Base-by-base conservation (phyloP, 2,888 invertebrate genomes). In the Netelia inedita region DNA sequence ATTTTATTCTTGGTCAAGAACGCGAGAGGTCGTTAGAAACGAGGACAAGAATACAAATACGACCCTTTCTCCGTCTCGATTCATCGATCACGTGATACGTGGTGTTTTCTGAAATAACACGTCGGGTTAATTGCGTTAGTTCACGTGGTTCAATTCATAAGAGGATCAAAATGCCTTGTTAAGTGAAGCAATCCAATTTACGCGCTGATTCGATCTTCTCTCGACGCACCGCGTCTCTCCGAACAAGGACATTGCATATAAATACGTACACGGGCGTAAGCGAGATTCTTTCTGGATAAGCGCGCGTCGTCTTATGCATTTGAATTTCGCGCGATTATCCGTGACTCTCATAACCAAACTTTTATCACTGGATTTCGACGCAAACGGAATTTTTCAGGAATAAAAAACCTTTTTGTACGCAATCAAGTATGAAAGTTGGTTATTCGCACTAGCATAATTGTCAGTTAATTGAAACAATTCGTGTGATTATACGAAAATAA, bases 141-240 rank as follows among this genome's bases (percentile, higher is more conserved):
- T 80, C 82, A 75, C 87, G 88, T 79, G 88, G 86, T 87, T 90
- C 91, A 91, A 93, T 92, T 92, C 91, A 89, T 89, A 90, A 89
- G 89, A 90, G 91, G 91, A 92, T 92, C 88, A 92, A 92, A 92
- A 91, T 89, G 88, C 90, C 90, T 90, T 89, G 91, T 92, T 92
- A 92, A 92, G 90, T 91, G 91, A 91, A 92, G 90, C 92, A 92
- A 93, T 93, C 92, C 92, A 93, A 93, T 93, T 35, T 93, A 92
- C 87, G 88, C 87, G 87, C 88, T 92, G 92, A 93, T 93, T 92
- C 91, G 90, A 92, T 89, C 88, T 72, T 88, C 86, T 88, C 82
- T 83, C 88, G 88, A 88, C 79, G 63, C 79, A 74, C 53, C 74
- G 85, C 74, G 85, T 63, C 74, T 63, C 74, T 50, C 79, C 55